Evolutionary conservation across 2,888 invertebrate genomes (phyloP).

Genomic region (Vesta saturnalis): DNA sequence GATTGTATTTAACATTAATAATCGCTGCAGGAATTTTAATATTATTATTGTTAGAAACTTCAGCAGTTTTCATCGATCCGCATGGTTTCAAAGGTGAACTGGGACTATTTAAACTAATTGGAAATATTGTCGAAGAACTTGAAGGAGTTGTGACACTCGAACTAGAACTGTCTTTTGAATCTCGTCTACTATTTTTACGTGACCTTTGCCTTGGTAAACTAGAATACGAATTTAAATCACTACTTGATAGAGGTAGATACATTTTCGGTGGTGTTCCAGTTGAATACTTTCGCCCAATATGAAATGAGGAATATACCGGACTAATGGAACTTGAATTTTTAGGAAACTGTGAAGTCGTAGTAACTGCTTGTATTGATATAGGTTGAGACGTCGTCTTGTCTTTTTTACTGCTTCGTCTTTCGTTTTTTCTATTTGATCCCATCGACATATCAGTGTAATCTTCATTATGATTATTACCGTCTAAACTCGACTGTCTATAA

Average conservation of each 20-base stretch:
- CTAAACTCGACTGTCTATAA: slow-evolving; percentile 53
- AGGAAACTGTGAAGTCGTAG: slow-evolving; percentile 44
- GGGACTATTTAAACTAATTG: slow-evolving; percentile 74
- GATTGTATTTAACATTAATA: slow-evolving; percentile 50
- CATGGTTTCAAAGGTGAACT: slow-evolving; percentile 67
- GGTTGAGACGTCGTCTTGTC: slow-evolving; percentile 69
- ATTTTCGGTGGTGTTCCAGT: slow-evolving; percentile 61
- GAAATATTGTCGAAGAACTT: slow-evolving; percentile 72
- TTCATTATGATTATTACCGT: slow-evolving; percentile 54
- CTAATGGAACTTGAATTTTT: slow-evolving; percentile 46
- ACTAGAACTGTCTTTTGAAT: slow-evolving; percentile 61
- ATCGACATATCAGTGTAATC: slow-evolving; percentile 67
- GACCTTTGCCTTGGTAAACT: slow-evolving; percentile 59
- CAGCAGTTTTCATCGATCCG: slow-evolving; percentile 37
- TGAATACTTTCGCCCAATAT: slow-evolving; percentile 57
- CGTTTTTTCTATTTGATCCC: slow-evolving; percentile 54
- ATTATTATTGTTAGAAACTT: slow-evolving; percentile 39
- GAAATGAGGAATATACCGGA: slow-evolving; percentile 40
- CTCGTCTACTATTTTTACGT: slow-evolving; percentile 57
- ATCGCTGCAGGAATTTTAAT: slow-evolving; percentile 53
- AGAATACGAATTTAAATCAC: slow-evolving; percentile 62
- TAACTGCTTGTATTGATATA: slow-evolving; percentile 67
- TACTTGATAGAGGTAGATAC: slow-evolving; percentile 63
- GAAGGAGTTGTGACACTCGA: slow-evolving; percentile 67
- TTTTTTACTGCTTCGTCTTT: slow-evolving; percentile 53